phyloP scores from a whole-genome alignment of 2,888 invertebrate species.

The Catocala sponsa region DNA sequence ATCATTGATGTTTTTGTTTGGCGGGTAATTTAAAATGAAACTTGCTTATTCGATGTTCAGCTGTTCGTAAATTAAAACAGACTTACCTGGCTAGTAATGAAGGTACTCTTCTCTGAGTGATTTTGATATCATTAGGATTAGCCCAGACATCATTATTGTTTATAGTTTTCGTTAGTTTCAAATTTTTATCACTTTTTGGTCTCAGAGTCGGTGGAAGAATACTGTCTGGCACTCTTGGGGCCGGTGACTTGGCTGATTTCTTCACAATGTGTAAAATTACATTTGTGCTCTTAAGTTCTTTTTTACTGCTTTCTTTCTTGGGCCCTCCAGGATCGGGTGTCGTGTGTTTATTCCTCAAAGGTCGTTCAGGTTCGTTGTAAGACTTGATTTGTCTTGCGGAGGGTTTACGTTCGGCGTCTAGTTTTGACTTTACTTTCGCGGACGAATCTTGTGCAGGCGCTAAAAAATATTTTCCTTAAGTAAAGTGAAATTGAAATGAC shows the following conservation, averaged over 20 bases:
- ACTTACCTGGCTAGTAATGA: constrained; percentile 69
- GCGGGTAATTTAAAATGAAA: constrained; percentile 55
- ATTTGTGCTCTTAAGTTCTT: constrained; percentile 67
- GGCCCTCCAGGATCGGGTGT: constrained; percentile 67
- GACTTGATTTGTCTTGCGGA: constrained; percentile 60
- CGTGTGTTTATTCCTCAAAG: constrained; percentile 63
- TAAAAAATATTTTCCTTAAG: constrained; percentile 35
- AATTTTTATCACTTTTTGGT: constrained; percentile 67
- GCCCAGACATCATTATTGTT: constrained; percentile 83
- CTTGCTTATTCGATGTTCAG: constrained; percentile 17
- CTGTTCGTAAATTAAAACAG: constrained; percentile 5
- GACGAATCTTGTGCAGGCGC: constrained; percentile 59
- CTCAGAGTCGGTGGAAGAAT: constrained; percentile 76
- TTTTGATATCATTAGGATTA: constrained; percentile 67
- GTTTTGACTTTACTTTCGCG: constrained; percentile 63
- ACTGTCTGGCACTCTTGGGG: constrained; percentile 57
- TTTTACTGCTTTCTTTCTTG: constrained; percentile 60
- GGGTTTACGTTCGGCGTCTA: constrained; percentile 62
- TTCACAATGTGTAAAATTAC: constrained; percentile 79
- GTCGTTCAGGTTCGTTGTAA: constrained; percentile 65
- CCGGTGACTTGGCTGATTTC: constrained; percentile 64
- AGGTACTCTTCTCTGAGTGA: constrained; percentile 58
- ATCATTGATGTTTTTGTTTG: constrained; percentile 28
- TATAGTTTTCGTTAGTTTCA: constrained; percentile 77
- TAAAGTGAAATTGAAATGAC: too few species aligned